Evolutionary conservation across 1,140 invertebrate genomes (phyloP), one percentile per base, ranked within the genome.

Genomic region (Xylocopa sonorina): DNA sequence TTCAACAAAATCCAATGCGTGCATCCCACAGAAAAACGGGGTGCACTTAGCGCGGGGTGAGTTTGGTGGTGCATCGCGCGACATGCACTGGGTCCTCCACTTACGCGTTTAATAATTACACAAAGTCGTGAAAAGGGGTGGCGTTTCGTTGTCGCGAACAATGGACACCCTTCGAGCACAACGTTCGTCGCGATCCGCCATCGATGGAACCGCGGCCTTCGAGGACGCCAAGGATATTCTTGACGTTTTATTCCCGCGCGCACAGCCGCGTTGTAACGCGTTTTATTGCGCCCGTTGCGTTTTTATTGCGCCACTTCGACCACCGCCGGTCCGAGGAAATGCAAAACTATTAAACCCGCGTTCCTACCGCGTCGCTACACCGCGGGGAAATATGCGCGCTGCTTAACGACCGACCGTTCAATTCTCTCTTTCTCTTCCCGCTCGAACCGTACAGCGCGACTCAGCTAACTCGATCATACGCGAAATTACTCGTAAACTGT

Each of bases 341-440:
- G 82, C 67, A 64, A 79, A 80, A 83, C 83, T 84, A 80, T 84
- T 80, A 84, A 84, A 84, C 78, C 69, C 18, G 41, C 75, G 63
- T 83, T 79, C 57, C 34, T 57, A 27, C 68, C 41, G 69, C 55
- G 48, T 38, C 24, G 38, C 21, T 34, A 55, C 81, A 64, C 51
- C 67, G 64, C 75, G 69, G 68, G 53, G 78, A 84, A 76, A 76
- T 84, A 84, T 75, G 81, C 64, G 51, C 63, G 58, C 24, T 32
- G 78, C 60, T 83, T 68, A 58, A 84, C 66, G 62, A 32, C 48
- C 66, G 24, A 51, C n/a, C 46, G 77, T 79, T 72, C 53, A 58
- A 84, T 80, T 58, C 71, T 78, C 51, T 27, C 63, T 62, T 2
- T 43, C 34, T 34, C 16, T 32, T 38, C 6, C n/a, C 3, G 1